Conservation (phyloP, 2,888 invertebrate species). For the Tetramorium bicarinatum region DNA sequence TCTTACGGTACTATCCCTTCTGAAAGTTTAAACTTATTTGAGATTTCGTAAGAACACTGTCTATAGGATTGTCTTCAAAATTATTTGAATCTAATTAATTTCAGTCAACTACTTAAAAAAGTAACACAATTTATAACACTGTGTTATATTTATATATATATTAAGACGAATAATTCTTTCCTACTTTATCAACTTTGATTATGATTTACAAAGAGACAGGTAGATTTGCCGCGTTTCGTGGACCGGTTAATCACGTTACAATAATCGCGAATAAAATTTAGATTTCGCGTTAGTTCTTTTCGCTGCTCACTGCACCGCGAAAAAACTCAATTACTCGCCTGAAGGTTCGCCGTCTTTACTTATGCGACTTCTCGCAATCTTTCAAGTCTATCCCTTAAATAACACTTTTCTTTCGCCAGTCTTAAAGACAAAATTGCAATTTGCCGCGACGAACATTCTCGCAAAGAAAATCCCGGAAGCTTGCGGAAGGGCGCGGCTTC, state of each 20-base stretch:
- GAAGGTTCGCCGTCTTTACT: neutral
- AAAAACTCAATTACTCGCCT: slow-evolving; percentile 43
- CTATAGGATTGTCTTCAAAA: neutral
- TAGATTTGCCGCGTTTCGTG: neutral
- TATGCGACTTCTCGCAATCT: neutral
- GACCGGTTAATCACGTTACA: neutral
- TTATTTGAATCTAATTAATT: slow-evolving; percentile 20
- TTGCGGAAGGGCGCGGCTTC: slow-evolving; percentile 19
- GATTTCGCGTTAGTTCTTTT: neutral
- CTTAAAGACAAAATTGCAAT: slow-evolving; percentile 53
- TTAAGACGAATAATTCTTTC: neutral
- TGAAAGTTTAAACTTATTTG: neutral
- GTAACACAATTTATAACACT: neutral
- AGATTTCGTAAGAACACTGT: neutral
- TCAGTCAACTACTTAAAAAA: neutral
- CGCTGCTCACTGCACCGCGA: neutral
- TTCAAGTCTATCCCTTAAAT: slow-evolving; percentile 29
- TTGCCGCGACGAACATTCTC: slow-evolving; percentile 30
- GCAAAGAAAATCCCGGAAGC: slow-evolving; percentile 29
- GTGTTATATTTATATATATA: neutral
- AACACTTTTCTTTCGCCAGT: slow-evolving; percentile 8
- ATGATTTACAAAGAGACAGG: neutral
- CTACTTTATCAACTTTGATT: neutral
- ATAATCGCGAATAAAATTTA: slow-evolving; percentile 20
- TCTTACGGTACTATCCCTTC: neutral